phyloP scores from a whole-genome alignment of 2,888 invertebrate genomes.

The Orgyia antiqua region DNA sequence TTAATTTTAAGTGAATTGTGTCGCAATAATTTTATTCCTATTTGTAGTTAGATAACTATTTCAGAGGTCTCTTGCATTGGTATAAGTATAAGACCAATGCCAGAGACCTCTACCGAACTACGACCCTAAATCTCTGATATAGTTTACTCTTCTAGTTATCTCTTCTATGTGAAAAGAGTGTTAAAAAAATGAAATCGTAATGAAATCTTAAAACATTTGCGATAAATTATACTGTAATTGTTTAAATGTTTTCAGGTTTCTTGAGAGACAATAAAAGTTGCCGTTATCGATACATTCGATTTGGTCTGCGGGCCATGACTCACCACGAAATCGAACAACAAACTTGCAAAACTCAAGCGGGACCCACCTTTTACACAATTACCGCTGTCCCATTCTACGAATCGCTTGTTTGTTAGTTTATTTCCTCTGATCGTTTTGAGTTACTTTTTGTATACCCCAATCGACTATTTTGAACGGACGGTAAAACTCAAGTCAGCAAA shows the following conservation, averaged over 20 bases:
- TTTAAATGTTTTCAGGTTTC: slow-evolving; percentile 44
- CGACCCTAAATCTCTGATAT: too few relatives aligned
- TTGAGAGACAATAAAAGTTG: slow-evolving; percentile 47
- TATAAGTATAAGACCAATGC: too few relatives aligned
- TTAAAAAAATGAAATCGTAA: too few relatives aligned
- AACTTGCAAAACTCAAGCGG: slow-evolving; percentile 41
- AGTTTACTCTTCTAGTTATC: too few relatives aligned
- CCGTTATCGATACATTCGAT: slow-evolving; percentile 44
- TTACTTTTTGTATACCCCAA: slow-evolving; percentile 15
- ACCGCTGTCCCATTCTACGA: slow-evolving; percentile 34
- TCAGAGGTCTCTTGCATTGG: too few relatives aligned
- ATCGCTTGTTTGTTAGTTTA: slow-evolving; percentile 30
- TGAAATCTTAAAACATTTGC: too few relatives aligned
- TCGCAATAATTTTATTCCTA: too few relatives aligned
- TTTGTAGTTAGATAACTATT: too few relatives aligned
- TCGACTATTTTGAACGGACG: slow-evolving; percentile 17
- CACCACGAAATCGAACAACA: slow-evolving; percentile 41
- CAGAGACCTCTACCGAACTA: too few relatives aligned
- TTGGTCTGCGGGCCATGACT: slow-evolving; percentile 40
- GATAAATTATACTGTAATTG: background rate
- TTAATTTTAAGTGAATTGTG: too few relatives aligned
- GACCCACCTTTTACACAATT: slow-evolving; percentile 30
- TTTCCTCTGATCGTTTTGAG: slow-evolving; percentile 28
- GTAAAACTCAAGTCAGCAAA: slow-evolving; percentile 19
- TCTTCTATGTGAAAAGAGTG: too few relatives aligned